Conservation (phyloP, 2,888 invertebrate species). For the Thumatha senex region DNA sequence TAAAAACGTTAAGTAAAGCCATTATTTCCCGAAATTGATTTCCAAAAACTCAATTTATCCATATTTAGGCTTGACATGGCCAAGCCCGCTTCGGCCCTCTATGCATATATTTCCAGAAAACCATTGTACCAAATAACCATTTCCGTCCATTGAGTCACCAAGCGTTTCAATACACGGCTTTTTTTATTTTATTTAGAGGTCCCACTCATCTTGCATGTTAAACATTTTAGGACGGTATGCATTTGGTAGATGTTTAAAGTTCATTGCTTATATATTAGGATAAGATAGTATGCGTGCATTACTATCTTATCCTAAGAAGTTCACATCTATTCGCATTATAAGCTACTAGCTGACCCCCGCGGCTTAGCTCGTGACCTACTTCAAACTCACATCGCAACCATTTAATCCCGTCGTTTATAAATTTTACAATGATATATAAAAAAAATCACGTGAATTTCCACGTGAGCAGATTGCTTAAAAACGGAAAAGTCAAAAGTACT, state of each 20-base stretch:
- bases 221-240: constrained; percentile 33
- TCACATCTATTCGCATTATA: constrained; percentile 7
- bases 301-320: too few species aligned
- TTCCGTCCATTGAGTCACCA: constrained; percentile 73
- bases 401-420: too few species aligned
- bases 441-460: too few species aligned
- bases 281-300: too few species aligned
- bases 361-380: too few species aligned
- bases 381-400: too few species aligned
- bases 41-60: constrained; percentile 21
- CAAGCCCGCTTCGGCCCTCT: constrained; percentile 44
- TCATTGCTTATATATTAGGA: too few species aligned
- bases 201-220: constrained; percentile 48
- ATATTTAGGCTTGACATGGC: constrained; percentile 33
- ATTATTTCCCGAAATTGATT: constrained; percentile 2
- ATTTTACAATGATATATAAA: too few species aligned
- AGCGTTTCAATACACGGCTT: constrained; percentile 46
- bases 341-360: too few species aligned
- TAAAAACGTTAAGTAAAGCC: too few species aligned
- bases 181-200: constrained; percentile 56
- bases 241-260: constrained; percentile 17
- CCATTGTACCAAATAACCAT: constrained; percentile 65
- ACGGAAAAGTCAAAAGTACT: too few species aligned
- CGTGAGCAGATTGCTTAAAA: too few species aligned
- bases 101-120: constrained; percentile 53